Evolutionary conservation across 2,888 invertebrate species (phyloP).

Genomic region (Toxonevra muliebris): DNA sequence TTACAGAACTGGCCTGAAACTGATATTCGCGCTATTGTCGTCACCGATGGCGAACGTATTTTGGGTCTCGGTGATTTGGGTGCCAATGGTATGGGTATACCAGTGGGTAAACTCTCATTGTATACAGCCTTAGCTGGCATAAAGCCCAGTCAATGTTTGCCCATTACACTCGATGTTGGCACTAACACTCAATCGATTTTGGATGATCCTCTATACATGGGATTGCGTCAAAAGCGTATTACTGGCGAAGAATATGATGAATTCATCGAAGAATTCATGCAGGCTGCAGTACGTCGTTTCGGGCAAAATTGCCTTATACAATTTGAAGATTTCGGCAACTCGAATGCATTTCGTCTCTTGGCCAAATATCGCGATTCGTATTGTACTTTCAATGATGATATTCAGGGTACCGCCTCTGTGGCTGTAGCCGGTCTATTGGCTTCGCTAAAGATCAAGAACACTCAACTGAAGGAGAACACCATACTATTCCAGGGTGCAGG

Average conservation of each 20-base stretch:
- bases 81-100: conserved; percentile 98
- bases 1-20: conserved; percentile 77
- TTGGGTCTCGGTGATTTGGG: conserved; percentile 97
- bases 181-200: conserved; percentile 87
- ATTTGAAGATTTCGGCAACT: conserved; percentile 99
- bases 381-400: conserved; percentile 99
- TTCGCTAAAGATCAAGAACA: conserved; percentile 84
- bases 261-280: conserved; percentile 97
- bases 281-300: conserved; percentile 83
- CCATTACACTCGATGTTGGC: conserved; percentile 91
- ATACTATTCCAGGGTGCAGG: conserved; percentile 97
- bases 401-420: conserved; percentile 96
- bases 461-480: conserved; percentile 81
- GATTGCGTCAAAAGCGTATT: conserved; percentile 84
- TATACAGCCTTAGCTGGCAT: conserved; percentile 98
- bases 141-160: conserved; percentile 93
- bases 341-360: conserved; percentile 93
- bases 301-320: conserved; percentile 88
- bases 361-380: conserved; percentile 87
- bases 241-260: conserved; percentile 89
- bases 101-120: conserved; percentile 94
- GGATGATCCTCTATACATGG: conserved; percentile 95
- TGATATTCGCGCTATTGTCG: conserved; percentile 89
- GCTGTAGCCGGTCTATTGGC: conserved; percentile 94
- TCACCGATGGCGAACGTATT: conserved; percentile 98